Evolutionary conservation across 2,797 vertebrate genomes (phyloP).

Genomic region (Antennarius maculatus): DNA sequence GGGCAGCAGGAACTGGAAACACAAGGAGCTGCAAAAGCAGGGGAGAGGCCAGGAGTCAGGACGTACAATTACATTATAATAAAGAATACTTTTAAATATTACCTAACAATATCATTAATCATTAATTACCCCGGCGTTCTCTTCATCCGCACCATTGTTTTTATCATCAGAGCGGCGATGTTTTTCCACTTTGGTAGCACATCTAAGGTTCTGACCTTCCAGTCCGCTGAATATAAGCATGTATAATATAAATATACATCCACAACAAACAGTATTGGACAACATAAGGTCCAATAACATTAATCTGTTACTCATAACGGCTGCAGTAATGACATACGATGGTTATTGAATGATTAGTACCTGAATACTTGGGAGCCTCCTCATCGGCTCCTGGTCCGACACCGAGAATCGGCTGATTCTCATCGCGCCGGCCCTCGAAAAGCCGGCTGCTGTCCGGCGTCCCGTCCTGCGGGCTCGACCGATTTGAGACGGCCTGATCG

Average conservation of each 20-base stretch:
- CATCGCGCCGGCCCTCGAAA: constrained; percentile 73
- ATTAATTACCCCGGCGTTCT: constrained; percentile 78
- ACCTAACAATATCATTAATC: too few relatives aligned
- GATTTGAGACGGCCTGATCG: constrained; percentile 65
- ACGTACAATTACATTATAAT: background rate
- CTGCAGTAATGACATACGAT: too few relatives aligned
- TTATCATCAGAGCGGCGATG: constrained; percentile 81
- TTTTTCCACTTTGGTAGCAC: constrained; percentile 82
- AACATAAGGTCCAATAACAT: background rate
- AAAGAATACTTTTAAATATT: too few relatives aligned
- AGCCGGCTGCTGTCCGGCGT: constrained; percentile 66
- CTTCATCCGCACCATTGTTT: constrained; percentile 84
- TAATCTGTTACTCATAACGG: background rate
- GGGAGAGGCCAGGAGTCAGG: background rate
- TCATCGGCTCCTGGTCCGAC: constrained; percentile 17
- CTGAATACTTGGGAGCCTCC: constrained; percentile 68
- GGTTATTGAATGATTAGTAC: constrained; percentile 36
- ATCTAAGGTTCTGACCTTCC: constrained; percentile 77
- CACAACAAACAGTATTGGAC: background rate
- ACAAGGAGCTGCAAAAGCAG: constrained; percentile 74
- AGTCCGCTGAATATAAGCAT: constrained; percentile 68
- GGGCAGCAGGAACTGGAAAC: constrained; percentile 86
- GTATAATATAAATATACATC: too few relatives aligned
- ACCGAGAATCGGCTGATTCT: constrained; percentile 76
- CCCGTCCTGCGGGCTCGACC: constrained; percentile 43